Conservation (phyloP, 2,888 invertebrate species). For the Andrena bicolor region DNA sequence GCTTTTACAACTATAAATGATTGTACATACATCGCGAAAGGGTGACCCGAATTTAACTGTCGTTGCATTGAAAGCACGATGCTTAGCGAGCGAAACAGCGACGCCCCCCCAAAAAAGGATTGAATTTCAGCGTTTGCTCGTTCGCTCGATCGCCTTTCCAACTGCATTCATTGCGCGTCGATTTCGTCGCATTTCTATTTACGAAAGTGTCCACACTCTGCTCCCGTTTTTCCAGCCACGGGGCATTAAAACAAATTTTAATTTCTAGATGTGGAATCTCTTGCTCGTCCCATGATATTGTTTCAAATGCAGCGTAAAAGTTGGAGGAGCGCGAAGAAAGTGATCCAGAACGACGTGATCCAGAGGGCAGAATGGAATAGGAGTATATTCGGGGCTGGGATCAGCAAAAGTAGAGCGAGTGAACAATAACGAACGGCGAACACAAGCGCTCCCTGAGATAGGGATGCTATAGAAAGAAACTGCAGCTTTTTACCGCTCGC, state of each 20-base stretch:
- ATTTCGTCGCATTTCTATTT: not conserved
- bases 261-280: not conserved
- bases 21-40: not conserved
- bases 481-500: constrained; percentile 42
- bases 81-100: not conserved
- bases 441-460: constrained; percentile 45
- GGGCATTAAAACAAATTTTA: not conserved
- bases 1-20: not conserved
- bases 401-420: constrained; percentile 48
- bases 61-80: not conserved
- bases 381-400: constrained; percentile 29
- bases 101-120: not conserved
- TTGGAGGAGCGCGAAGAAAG: constrained; percentile 6
- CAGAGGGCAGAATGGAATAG: constrained; percentile 11
- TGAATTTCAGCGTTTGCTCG: not conserved
- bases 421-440: constrained; percentile 58
- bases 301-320: not conserved
- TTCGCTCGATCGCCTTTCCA: not conserved
- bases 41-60: not conserved
- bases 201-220: not conserved
- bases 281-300: not conserved
- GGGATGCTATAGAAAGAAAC: constrained; percentile 44
- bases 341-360: constrained; percentile 24
- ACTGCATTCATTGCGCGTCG: not conserved
- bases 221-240: not conserved